Percentiles rank a stretch among this genome's conserved stretches.
Evolutionary conservation across 1,140 invertebrate genomes (phyloP).

Genomic region (Mesaphorura yosii): DNA sequence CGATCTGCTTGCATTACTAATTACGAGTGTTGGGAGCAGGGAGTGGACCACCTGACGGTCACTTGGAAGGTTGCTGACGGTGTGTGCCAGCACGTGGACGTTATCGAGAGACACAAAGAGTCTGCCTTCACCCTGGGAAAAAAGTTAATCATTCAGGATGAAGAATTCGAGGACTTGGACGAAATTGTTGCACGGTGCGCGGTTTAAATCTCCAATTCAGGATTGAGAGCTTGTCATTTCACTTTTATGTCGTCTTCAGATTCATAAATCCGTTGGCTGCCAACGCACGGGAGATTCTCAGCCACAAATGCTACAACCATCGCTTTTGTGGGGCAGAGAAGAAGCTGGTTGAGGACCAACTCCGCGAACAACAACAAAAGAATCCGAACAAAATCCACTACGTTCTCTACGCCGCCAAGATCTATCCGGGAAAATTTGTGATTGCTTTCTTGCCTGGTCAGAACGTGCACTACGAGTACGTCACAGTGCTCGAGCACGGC

Average conservation of each 20-base stretch:
- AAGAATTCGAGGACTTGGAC: conserved; percentile 95
- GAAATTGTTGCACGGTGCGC: conserved; percentile 96
- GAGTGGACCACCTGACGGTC: conserved; percentile 86
- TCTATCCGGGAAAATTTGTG: conserved; percentile 87
- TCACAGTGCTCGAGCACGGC: conserved; percentile 82
- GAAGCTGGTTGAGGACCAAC: conserved; percentile 69
- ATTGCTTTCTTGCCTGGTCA: conserved; percentile 81
- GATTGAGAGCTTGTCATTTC: no score
- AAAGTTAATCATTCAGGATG: conserved; percentile 68
- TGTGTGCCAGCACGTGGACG: conserved; percentile 91
- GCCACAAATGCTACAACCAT: conserved; percentile 80
- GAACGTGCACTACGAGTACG: conserved; percentile 76
- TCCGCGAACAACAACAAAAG: conserved; percentile 73
- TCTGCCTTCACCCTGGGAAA: conserved; percentile 90
- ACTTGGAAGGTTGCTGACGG: conserved; percentile 96
- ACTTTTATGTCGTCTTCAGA: no score
- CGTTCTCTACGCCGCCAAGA: conserved; percentile 67
- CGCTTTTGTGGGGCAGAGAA: conserved; percentile 58
- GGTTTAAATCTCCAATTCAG: no score
- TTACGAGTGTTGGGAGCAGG: conserved; percentile 40
- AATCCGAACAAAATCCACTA: conserved; percentile 83
- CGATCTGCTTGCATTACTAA: not conserved
- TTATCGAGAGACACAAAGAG: conserved; percentile 89
- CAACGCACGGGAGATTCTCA: conserved; percentile 75
- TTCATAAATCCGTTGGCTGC: conserved; percentile 79